Percentiles rank a stretch among this genome's conserved stretches.
phyloP scores from a whole-genome alignment of 2,888 invertebrate species.

The Ectemnius lituratus region DNA sequence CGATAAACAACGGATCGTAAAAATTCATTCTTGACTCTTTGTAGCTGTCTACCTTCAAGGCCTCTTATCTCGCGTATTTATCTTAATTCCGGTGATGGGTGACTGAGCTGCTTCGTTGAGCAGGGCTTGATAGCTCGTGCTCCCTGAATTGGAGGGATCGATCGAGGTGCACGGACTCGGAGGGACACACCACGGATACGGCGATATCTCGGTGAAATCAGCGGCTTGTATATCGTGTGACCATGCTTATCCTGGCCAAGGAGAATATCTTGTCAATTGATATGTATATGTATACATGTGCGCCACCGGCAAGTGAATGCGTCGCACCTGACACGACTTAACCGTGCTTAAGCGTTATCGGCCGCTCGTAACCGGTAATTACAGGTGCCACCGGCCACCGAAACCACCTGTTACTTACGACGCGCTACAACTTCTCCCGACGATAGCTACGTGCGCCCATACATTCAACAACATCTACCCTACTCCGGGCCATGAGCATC shows the following conservation, averaged over 20 bases:
- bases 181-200: neutral
- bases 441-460: slow-evolving; percentile 1
- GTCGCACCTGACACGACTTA: slow-evolving; percentile 53
- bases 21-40: too few relatives aligned
- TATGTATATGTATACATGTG: slow-evolving; percentile 31
- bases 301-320: slow-evolving; percentile 33
- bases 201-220: neutral
- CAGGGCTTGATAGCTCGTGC: too few relatives aligned
- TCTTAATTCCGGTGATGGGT: too few relatives aligned
- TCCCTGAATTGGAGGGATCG: too few relatives aligned
- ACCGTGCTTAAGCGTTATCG: slow-evolving; percentile 58
- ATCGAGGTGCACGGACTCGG: too few relatives aligned
- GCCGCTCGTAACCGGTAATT: slow-evolving; percentile 62
- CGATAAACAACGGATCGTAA: too few relatives aligned
- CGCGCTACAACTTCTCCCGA: slow-evolving; percentile 44
- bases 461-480: neutral
- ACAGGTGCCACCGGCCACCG: slow-evolving; percentile 54
- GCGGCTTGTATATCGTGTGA: neutral
- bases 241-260: neutral
- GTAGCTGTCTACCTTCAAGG: too few relatives aligned
- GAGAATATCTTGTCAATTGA: slow-evolving; percentile 34
- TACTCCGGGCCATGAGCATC: too few relatives aligned
- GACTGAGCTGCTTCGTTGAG: too few relatives aligned
- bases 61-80: too few relatives aligned
- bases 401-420: slow-evolving; percentile 65